Conservation (phyloP, 2,797 vertebrate genomes). For the Ctenopoma multispine region DNA sequence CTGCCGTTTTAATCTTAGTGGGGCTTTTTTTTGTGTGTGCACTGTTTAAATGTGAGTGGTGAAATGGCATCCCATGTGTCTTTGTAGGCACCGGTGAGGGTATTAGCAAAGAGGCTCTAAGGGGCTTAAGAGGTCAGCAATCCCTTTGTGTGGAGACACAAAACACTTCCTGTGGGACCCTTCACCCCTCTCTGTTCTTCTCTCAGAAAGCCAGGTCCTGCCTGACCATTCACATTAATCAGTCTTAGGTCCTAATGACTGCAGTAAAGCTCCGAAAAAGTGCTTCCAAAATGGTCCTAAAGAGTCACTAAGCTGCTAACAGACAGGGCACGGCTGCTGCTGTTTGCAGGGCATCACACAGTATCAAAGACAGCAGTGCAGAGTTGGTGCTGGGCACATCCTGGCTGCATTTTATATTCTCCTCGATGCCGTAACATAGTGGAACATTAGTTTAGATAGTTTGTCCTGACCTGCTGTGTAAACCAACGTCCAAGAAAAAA, state of each 20-base stretch:
- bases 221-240: slow-evolving; percentile 96
- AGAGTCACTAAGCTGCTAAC: slow-evolving; percentile 80
- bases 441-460: slow-evolving; percentile 7
- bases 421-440: neutral
- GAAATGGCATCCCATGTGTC: slow-evolving; percentile 84
- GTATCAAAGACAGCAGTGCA: slow-evolving; percentile 37
- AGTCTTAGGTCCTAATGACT: slow-evolving; percentile 92
- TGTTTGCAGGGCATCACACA: slow-evolving; percentile 42
- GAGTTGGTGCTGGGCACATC: slow-evolving; percentile 41
- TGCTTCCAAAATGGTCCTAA: slow-evolving; percentile 81
- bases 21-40: slow-evolving; percentile 58
- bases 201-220: slow-evolving; percentile 85
- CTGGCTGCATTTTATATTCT: slow-evolving; percentile 40
- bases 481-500: neutral
- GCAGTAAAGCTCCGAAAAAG: slow-evolving; percentile 88
- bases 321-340: slow-evolving; percentile 59
- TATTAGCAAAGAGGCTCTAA: slow-evolving; percentile 88
- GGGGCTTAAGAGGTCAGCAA: slow-evolving; percentile 92
- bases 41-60: slow-evolving; percentile 81
- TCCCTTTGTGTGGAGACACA: slow-evolving; percentile 90
- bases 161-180: slow-evolving; percentile 92
- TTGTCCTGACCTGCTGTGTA: neutral
- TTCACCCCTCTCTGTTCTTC: slow-evolving; percentile 84
- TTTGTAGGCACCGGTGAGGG: slow-evolving; percentile 86
- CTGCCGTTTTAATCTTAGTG: slow-evolving; percentile 74